Evolutionary conservation across 2,113 vertebrate species (phyloP).

Genomic region (Myrmecophaga tridactyla): DNA sequence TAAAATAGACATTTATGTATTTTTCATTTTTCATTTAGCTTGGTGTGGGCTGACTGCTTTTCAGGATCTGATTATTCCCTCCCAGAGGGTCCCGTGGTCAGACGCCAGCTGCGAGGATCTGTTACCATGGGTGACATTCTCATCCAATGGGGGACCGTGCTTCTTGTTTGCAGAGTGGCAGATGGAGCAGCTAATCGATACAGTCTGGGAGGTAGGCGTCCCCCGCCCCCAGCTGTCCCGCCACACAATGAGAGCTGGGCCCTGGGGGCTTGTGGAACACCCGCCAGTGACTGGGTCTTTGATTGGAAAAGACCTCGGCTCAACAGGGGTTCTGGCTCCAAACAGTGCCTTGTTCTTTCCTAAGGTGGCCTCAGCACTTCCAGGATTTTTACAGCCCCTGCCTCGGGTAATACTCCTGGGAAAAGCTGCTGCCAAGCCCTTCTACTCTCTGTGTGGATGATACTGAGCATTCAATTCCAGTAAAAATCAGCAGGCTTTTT

Average conservation of each 20-base stretch:
- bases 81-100: slow-evolving; percentile 62
- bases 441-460: not conserved
- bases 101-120: slow-evolving; percentile 66
- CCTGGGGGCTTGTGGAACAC: slow-evolving; percentile 52
- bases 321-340: slow-evolving; percentile 52
- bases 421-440: slow-evolving; percentile 34
- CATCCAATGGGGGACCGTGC: slow-evolving; percentile 46
- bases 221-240: not conserved
- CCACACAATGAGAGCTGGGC: not conserved
- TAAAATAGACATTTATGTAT: slow-evolving; percentile 70
- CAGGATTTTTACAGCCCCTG: slow-evolving; percentile 55
- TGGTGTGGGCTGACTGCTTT: slow-evolving; percentile 71
- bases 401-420: slow-evolving; percentile 35
- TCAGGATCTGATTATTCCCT: slow-evolving; percentile 73
- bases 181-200: slow-evolving; percentile 61
- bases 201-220: slow-evolving; percentile 45
- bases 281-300: not conserved
- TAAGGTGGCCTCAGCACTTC: slow-evolving; percentile 49
- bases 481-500: not conserved
- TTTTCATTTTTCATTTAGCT: slow-evolving; percentile 77
- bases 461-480: not conserved
- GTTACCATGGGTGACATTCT: slow-evolving; percentile 71
- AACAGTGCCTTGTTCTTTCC: slow-evolving; percentile 59
- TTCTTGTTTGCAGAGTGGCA: slow-evolving; percentile 62
- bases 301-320: slow-evolving; percentile 66